Conservation (phyloP, 2,113 vertebrate species). For the Actenoides hombroni region DNA sequence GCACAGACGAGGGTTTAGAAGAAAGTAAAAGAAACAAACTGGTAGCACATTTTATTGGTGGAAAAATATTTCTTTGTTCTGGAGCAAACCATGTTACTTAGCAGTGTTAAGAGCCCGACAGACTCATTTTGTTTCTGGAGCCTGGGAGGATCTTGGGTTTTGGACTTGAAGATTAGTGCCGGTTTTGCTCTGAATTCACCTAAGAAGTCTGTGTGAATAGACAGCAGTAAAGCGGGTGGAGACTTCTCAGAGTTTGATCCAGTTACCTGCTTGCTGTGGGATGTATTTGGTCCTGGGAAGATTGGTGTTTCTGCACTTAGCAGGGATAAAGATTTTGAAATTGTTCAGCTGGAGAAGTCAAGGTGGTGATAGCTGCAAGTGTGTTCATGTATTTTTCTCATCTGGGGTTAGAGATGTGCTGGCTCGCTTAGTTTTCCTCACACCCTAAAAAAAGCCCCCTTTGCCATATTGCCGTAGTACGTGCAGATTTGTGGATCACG, state of each 20-base stretch:
- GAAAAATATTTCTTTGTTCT: constrained; percentile 26
- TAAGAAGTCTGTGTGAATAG: neutral
- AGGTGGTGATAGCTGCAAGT: neutral
- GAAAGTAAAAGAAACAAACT: neutral
- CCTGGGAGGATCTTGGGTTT: neutral
- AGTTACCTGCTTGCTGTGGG: neutral
- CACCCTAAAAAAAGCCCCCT: neutral
- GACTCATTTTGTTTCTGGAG: neutral
- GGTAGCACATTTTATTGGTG: neutral
- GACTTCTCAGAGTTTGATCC: neutral
- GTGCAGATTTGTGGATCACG: neutral
- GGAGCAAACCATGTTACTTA: neutral
- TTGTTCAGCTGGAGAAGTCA: neutral
- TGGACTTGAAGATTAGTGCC: neutral
- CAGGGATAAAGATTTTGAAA: neutral
- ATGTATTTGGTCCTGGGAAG: neutral
- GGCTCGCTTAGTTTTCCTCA: neutral
- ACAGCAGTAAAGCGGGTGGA: neutral
- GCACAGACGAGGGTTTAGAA: neutral
- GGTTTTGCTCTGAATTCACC: neutral
- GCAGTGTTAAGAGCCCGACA: neutral
- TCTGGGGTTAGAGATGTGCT: neutral
- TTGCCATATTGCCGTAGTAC: fast-evolving
- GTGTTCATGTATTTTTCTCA: neutral
- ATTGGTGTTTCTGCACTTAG: neutral